Percentiles rank a stretch among this genome's conserved stretches.
phyloP scores from a whole-genome alignment of 2,797 vertebrate species.

The Coluber constrictor region DNA sequence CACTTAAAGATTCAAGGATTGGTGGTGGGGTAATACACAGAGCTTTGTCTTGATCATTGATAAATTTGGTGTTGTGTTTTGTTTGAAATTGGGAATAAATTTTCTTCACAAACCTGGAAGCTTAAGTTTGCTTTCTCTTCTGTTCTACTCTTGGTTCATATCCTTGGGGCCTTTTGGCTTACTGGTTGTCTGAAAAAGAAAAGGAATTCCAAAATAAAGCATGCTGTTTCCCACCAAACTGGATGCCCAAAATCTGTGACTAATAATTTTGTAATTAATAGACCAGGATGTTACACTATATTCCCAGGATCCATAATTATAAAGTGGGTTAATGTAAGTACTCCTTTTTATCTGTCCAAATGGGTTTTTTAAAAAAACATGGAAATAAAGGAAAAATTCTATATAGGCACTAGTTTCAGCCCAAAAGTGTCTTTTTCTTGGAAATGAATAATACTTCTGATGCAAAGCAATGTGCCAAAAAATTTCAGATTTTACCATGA shows the following conservation, averaged over 20 bases:
- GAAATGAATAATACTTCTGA: constrained; percentile 59
- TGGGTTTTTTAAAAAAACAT: constrained; percentile 35
- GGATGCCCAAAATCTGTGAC: neutral
- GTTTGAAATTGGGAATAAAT: neutral
- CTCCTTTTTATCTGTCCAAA: constrained; percentile 22
- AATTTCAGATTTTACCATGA: constrained; percentile 52
- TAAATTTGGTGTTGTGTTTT: neutral
- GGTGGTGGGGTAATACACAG: neutral
- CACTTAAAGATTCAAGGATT: neutral
- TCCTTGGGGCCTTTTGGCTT: neutral
- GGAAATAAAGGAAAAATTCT: constrained; percentile 50
- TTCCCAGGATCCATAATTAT: neutral
- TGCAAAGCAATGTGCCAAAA: constrained; percentile 61
- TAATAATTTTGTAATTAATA: neutral
- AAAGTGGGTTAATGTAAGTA: neutral
- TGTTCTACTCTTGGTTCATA: neutral
- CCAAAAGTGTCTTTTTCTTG: constrained; percentile 59
- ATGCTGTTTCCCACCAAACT: neutral
- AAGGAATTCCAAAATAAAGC: neutral
- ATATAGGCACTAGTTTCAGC: constrained; percentile 45
- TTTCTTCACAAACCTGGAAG: neutral
- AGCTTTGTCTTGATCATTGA: neutral
- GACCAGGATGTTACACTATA: neutral
- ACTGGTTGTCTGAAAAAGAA: neutral
- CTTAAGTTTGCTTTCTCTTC: neutral